Percentiles rank a stretch among this genome's conserved stretches.
These are phyloP conservation scores for Sigmodon hispidus DNA, from an alignment of 2,113 vertebrate genomes.

Conservation along the genomic window DNA sequence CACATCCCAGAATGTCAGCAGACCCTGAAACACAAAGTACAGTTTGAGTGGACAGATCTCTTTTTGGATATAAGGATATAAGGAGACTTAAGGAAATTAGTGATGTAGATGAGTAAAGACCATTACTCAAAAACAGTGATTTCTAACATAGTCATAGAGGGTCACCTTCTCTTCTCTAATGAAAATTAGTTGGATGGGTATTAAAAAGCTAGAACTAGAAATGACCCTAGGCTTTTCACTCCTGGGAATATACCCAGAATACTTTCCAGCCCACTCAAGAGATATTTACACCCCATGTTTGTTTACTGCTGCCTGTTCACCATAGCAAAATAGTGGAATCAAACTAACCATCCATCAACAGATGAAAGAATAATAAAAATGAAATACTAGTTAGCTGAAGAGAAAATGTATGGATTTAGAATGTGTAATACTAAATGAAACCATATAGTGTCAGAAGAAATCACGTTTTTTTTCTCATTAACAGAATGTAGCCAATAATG, in stretches of 20 bases:
- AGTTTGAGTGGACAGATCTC: background rate
- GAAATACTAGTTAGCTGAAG: background rate
- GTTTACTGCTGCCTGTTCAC: background rate
- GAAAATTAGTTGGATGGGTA: background rate
- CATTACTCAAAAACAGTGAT: background rate
- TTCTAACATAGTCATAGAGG: background rate
- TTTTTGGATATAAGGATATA: background rate
- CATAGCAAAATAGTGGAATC: background rate
- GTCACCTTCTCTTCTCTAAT: no score
- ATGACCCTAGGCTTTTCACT: background rate
- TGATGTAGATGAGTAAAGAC: background rate
- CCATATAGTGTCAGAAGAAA: background rate
- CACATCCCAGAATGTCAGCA: background rate
- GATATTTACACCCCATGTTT: background rate
- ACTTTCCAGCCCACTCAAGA: background rate
- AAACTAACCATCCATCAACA: background rate
- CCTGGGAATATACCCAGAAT: no score
- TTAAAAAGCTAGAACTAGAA: background rate
- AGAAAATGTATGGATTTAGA: background rate
- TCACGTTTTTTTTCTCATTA: background rate
- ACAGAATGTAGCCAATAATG: background rate
- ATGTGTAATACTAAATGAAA: background rate
- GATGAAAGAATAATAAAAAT: background rate
- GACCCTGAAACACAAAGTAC: background rate
- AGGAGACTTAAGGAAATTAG: background rate